phyloP scores from a whole-genome alignment of 2,113 vertebrate species.

The Xiphophorus hellerii region DNA sequence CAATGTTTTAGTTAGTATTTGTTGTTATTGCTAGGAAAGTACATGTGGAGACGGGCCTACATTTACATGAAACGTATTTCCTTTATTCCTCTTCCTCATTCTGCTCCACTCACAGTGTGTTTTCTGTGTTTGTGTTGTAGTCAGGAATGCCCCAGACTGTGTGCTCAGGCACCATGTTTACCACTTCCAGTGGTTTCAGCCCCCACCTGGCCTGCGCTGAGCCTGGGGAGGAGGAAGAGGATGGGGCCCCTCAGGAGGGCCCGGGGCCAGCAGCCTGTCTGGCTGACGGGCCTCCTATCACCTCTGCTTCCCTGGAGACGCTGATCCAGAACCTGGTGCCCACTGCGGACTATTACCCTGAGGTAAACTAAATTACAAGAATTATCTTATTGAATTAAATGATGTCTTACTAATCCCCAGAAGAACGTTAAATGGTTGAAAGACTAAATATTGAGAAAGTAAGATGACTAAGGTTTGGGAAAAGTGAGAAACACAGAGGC shows the following conservation, averaged over 20 bases:
- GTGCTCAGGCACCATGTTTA: slow-evolving; percentile 88
- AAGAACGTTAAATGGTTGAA: background rate
- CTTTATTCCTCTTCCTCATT: slow-evolving; percentile 10
- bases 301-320: slow-evolving; percentile 91
- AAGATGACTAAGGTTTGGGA: background rate
- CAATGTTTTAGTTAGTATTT: background rate
- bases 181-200: slow-evolving; percentile 85
- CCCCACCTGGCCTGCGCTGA: slow-evolving; percentile 83
- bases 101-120: slow-evolving; percentile 6
- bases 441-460: background rate
- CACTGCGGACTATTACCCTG: slow-evolving; percentile 91
- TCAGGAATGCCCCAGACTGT: slow-evolving; percentile 90
- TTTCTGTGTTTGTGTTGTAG: slow-evolving; percentile 62
- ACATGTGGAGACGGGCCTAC: background rate
- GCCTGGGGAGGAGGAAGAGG: slow-evolving; percentile 68
- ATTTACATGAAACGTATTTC: background rate
- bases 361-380: slow-evolving; percentile 74
- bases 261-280: slow-evolving; percentile 81
- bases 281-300: slow-evolving; percentile 84
- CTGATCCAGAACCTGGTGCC: slow-evolving; percentile 91
- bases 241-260: slow-evolving; percentile 83
- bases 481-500: background rate
- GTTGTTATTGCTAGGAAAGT: background rate
- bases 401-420: background rate
- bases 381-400: background rate